Conservation (phyloP, 2,113 vertebrate genomes). For the Microtus pennsylvanicus region DNA sequence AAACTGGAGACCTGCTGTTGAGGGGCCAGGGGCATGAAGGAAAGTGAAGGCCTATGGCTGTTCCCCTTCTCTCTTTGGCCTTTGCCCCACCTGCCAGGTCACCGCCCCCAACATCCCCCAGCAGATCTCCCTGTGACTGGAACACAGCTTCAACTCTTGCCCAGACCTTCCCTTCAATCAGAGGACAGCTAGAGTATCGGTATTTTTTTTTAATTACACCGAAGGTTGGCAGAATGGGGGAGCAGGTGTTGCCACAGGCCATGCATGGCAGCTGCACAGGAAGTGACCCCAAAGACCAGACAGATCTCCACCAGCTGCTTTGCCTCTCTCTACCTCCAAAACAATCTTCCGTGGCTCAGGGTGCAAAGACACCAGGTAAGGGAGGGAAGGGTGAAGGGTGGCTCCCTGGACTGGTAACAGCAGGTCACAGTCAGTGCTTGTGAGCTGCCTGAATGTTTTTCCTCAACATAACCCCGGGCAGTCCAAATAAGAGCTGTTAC, state of each 20-base stretch:
- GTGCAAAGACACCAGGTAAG: neutral
- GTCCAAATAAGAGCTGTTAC: neutral
- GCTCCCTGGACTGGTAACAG: neutral
- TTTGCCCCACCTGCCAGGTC: neutral
- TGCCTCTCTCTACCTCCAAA: neutral
- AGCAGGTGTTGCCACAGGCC: constrained; percentile 55
- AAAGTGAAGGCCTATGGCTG: neutral
- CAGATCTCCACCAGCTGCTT: constrained; percentile 38
- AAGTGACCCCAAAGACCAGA: constrained; percentile 25
- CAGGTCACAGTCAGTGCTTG: constrained; percentile 22
- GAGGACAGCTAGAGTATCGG: neutral
- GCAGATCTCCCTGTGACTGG: neutral
- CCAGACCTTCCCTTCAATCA: neutral
- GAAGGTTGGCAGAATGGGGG: constrained; percentile 8
- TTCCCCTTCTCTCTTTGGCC: neutral
- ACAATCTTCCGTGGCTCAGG: neutral
- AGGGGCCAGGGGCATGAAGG: neutral
- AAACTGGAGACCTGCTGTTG: neutral
- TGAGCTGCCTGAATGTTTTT: neutral
- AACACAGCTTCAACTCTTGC: neutral
- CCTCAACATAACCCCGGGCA: neutral
- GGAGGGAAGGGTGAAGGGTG: neutral
- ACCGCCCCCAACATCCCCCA: neutral
- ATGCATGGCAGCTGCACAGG: constrained; percentile 54
- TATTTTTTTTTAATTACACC: neutral